Evolutionary conservation across 2,797 vertebrate species (phyloP).

Genomic region (Sebastes nivosus): DNA sequence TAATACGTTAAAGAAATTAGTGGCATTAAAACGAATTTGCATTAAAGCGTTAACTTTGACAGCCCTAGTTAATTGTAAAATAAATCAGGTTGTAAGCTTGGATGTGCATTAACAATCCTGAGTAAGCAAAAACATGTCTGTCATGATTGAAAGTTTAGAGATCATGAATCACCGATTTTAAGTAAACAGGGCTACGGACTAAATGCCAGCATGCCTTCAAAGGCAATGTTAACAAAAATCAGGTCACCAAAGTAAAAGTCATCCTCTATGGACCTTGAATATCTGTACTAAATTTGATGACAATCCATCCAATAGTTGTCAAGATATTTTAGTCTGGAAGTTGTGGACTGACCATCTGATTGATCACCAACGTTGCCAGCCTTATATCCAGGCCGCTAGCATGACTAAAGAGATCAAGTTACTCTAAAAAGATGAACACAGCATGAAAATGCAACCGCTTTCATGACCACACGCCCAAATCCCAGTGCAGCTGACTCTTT

Average conservation of each 20-base stretch:
- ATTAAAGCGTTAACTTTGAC: too few species aligned
- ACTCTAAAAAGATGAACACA: not conserved
- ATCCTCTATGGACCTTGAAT: not conserved
- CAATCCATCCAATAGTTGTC: not conserved
- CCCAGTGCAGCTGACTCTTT: not conserved
- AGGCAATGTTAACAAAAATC: not conserved
- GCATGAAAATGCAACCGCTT: not conserved
- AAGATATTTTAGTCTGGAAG: not conserved
- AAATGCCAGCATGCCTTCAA: not conserved
- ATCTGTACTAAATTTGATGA: not conserved
- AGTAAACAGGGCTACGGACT: not conserved
- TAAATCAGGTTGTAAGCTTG: not conserved
- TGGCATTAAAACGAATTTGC: too few species aligned
- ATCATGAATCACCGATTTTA: too few species aligned
- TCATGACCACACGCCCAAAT: not conserved
- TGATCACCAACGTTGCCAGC: not conserved
- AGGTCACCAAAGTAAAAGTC: not conserved
- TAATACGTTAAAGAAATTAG: too few species aligned
- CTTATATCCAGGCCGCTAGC: not conserved
- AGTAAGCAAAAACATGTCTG: not conserved
- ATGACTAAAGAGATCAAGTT: not conserved
- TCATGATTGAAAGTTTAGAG: not conserved
- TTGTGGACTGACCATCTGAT: not conserved
- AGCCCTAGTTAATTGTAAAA: not conserved
- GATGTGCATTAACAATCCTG: not conserved